Evolutionary conservation across 2,888 invertebrate species (phyloP).

Genomic region (Dolichomitus sp.): DNA sequence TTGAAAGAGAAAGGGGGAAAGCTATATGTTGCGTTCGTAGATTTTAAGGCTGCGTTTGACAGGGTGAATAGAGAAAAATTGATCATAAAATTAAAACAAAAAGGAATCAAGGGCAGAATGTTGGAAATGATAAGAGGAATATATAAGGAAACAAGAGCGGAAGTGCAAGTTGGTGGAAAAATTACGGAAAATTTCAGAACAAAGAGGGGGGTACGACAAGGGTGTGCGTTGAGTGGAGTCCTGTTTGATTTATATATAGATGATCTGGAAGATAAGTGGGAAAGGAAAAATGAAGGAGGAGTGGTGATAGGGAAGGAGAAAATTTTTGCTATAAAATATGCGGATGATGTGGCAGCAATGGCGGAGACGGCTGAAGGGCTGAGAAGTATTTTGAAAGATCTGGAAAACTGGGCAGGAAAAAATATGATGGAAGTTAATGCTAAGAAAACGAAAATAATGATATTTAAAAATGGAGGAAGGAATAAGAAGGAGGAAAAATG

Average conservation of each 20-base stretch:
- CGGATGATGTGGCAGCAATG: neutral
- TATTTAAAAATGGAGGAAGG: slow-evolving; percentile 30
- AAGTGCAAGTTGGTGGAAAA: slow-evolving; percentile 32
- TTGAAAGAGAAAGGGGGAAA: slow-evolving; percentile 35
- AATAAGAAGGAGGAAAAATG: slow-evolving; percentile 27
- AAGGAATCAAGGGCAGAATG: slow-evolving; percentile 46
- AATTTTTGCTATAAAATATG: neutral
- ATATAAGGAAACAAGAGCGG: slow-evolving; percentile 41
- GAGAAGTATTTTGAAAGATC: neutral
- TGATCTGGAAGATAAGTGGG: slow-evolving; percentile 22
- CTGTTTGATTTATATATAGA: slow-evolving; percentile 59
- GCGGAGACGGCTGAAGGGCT: neutral
- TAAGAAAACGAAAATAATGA: slow-evolving; percentile 1
- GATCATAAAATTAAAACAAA: slow-evolving; percentile 43
- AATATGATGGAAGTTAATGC: slow-evolving; percentile 19
- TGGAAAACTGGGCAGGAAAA: neutral
- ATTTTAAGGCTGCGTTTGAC: slow-evolving; percentile 46
- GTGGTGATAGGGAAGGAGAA: neutral
- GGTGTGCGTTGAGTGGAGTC: slow-evolving; percentile 58
- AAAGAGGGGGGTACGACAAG: slow-evolving; percentile 26
- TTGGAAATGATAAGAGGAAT: slow-evolving; percentile 40
- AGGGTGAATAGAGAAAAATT: slow-evolving; percentile 50
- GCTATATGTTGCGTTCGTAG: neutral
- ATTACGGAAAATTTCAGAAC: slow-evolving; percentile 55
- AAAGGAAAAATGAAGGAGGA: neutral